Evolutionary conservation across 2,113 vertebrate genomes (phyloP).

Genomic region (Odontophorus gujanensis): DNA sequence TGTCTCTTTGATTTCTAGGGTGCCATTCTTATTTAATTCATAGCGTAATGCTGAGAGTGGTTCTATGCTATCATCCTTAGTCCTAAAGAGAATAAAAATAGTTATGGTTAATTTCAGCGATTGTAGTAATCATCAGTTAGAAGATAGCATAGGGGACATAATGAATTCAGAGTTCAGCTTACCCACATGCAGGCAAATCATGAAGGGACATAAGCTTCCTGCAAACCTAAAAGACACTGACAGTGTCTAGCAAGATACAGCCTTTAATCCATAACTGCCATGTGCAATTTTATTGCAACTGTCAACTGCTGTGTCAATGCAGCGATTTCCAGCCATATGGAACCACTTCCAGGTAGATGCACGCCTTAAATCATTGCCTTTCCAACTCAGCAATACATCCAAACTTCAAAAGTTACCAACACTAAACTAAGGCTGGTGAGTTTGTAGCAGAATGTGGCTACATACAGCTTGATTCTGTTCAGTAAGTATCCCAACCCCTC

Average conservation of each 20-base stretch:
- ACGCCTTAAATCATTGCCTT: accelerated
- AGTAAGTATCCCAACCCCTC: neutral
- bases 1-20: constrained; percentile 82
- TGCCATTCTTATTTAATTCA: constrained; percentile 81
- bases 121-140: neutral
- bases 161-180: neutral
- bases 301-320: neutral
- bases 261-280: neutral
- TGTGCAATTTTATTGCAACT: neutral
- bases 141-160: neutral
- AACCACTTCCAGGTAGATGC: neutral
- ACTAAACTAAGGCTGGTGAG: neutral
- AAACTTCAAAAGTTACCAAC: neutral
- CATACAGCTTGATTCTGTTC: neutral
- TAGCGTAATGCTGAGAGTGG: constrained; percentile 77
- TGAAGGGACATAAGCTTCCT: neutral
- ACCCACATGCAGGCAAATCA: accelerated
- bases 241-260: neutral
- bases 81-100: constrained; percentile 74
- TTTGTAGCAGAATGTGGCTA: neutral
- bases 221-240: neutral
- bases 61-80: constrained; percentile 81
- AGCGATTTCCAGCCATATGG: neutral
- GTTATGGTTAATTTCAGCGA: neutral
- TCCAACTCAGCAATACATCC: neutral